phyloP scores from a whole-genome alignment of 2,113 vertebrate genomes.

The Rhabdomys dilectus region DNA sequence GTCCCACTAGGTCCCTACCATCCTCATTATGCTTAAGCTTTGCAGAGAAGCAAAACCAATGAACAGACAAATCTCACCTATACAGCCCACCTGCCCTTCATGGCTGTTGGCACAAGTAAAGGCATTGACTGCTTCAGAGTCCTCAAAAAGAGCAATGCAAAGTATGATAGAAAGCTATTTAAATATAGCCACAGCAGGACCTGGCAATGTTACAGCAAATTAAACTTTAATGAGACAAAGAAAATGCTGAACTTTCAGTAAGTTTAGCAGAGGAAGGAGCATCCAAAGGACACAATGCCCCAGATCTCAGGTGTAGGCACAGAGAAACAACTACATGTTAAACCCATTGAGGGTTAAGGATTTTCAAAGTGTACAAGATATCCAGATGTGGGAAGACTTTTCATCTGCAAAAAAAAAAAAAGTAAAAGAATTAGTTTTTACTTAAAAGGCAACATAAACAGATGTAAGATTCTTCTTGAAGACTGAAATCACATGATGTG shows the following conservation, averaged over 20 bases:
- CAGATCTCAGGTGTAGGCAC: neutral
- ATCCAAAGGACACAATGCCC: constrained; percentile 68
- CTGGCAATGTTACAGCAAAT: constrained; percentile 68
- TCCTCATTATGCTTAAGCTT: neutral
- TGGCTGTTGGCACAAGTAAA: neutral
- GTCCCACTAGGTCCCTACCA: neutral
- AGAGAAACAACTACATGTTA: constrained; percentile 21
- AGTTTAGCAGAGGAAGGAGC: constrained; percentile 64
- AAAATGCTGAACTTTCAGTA: constrained; percentile 75
- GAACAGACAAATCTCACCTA: neutral
- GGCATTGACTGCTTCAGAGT: neutral
- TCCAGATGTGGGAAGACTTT: neutral
- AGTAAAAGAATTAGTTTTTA: constrained; percentile 10
- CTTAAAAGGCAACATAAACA: constrained; percentile 9
- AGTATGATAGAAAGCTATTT: constrained; percentile 50
- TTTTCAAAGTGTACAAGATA: neutral
- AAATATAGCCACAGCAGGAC: constrained; percentile 51
- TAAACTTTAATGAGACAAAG: constrained; percentile 78
- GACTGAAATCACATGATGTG: neutral
- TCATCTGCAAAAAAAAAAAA: neutral
- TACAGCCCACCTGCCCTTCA: constrained; percentile 1
- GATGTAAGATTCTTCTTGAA: neutral
- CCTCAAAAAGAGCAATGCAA: constrained; percentile 45
- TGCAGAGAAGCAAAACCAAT: constrained; percentile 12
- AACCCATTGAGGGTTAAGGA: constrained; percentile 32